Base-by-base conservation (phyloP, 2,888 invertebrate genomes). In the Scrobipalpa costella region DNA sequence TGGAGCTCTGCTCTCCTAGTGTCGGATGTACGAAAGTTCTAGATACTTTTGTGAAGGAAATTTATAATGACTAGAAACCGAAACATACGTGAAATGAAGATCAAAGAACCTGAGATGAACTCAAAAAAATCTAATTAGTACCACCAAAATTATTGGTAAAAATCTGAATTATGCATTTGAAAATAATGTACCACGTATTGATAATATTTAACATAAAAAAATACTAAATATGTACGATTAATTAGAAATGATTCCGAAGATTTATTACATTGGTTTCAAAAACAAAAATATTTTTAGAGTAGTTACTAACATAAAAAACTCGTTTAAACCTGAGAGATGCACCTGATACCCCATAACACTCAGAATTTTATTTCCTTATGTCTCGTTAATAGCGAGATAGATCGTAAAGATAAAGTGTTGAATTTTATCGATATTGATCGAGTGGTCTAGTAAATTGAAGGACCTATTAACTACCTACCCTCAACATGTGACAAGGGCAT, bases 361-460 rank as follows among this genome's bases (percentile, higher is more conserved):
- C n/a, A 27, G 44, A 44, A 44, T 49, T 34, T 60, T 34, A n/a
- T 34, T 34, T 49, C 40, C 27, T 60, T 27, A 15, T 13, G 49
- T 49, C 64, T 70, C 73, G 66, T 75, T 72, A 75, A 68, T 66
- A 69, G 64, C 66, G 67, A 67, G 67, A 70, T 66, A 63, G 66
- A 62, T 66, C 65, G 69, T 75, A 68, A 71, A 72, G 67, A 70
- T 70, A 71, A 66, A 66, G 67, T 62, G 64, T 71, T 70, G 69
- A 69, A 69, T 69, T 69, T 72, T 72, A 73, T 71, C 72, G 72
- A 73, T 74, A 73, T 70, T 60, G 68, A 68, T 69, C 63, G 67
- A 68, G 70, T 65, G 65, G 66, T 62, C 63, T 65, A 67, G 67
- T 71, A 69, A 70, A 69, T 65, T 66, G 64, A 63, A 65, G 62